Evolutionary conservation across 2,888 invertebrate species (phyloP), one percentile per base, ranked within the genome.

Genomic region (Trypoxylon attenuatum): DNA sequence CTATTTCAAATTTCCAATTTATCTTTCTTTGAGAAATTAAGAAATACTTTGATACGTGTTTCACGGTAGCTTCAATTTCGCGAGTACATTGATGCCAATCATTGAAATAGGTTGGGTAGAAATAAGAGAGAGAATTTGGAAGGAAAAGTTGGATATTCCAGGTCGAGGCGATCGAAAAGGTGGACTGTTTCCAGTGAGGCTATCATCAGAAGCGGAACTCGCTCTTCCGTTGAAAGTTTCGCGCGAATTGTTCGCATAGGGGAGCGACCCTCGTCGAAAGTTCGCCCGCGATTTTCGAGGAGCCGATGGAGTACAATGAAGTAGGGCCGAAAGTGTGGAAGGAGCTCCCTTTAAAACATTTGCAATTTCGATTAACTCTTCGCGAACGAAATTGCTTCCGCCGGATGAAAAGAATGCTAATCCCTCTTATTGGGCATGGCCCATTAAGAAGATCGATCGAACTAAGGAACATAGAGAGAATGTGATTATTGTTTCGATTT

Each of bases 221-320:
- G 42, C 8, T 51, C 19, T 56, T 47, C 52, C 57, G 49, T 39
- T 10, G 51, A 62, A 65, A 65, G 51, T 65, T 65, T 27, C 41
- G 29, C 49, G 53, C 60, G 53, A 33, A 39, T 27, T 15, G 51
- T 45, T 46, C 16, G 45, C 18, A 15, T n/a, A n/a, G 10, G 27
- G 19, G 33, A 51, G 54, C 55, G 41, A 42, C 29, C 54, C 54
- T 55, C 55, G 39, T 15, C 10, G 50, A 55, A 61, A 64, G 23
- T 61, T 56, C 10, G 61, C 16, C 55, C 43, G 27, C 60, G 16
- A 39, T 39, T 27, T 43, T 47, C 25, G n/a, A 22, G 50, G n/a
- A 55, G 55, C 61, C 60, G 64, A 54, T 60, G 18, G 21, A 4
- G 18, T 42, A 38, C 16, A 15, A 18, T 22, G 46, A 39, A 18